Conservation (phyloP, 1,140 invertebrate species). For the Lithobius niger region DNA sequence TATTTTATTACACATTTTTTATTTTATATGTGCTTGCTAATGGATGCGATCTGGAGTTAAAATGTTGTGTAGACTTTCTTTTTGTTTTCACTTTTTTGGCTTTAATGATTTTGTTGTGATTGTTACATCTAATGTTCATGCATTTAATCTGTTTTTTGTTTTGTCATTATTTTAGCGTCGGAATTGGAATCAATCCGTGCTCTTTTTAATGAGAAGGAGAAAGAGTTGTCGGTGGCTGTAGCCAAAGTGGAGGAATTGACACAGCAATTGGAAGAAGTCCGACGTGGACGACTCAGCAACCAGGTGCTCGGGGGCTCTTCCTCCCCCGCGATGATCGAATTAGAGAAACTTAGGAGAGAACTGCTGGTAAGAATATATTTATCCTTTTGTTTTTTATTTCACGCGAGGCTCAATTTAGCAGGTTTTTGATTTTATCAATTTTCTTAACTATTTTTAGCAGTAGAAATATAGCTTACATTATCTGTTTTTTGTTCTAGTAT, state of each 20-base stretch:
- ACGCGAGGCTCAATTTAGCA: too few relatives aligned
- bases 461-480: slow-evolving; percentile 7
- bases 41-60: too few relatives aligned
- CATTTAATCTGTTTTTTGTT: too few relatives aligned
- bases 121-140: too few relatives aligned
- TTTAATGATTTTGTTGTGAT: too few relatives aligned
- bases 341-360: slow-evolving; percentile 73
- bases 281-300: slow-evolving; percentile 41
- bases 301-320: slow-evolving; percentile 22
- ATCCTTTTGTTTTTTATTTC: slow-evolving; percentile 24
- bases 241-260: slow-evolving; percentile 91
- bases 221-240: slow-evolving; percentile 84
- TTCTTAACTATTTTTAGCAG: too few relatives aligned
- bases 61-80: too few relatives aligned
- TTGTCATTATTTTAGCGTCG: too few relatives aligned
- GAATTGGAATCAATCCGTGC: slow-evolving; percentile 90
- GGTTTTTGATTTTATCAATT: neutral
- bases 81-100: too few relatives aligned
- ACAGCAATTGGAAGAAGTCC: slow-evolving; percentile 76
- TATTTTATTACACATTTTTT: too few relatives aligned
- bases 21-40: too few relatives aligned
- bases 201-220: slow-evolving; percentile 94
- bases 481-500: slow-evolving; percentile 48
- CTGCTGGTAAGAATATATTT: slow-evolving; percentile 55
- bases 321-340: slow-evolving; percentile 61